Percentiles rank a stretch among this genome's conserved stretches.
Conservation (phyloP, 2,888 invertebrate species). For the Tribolium freemani region DNA sequence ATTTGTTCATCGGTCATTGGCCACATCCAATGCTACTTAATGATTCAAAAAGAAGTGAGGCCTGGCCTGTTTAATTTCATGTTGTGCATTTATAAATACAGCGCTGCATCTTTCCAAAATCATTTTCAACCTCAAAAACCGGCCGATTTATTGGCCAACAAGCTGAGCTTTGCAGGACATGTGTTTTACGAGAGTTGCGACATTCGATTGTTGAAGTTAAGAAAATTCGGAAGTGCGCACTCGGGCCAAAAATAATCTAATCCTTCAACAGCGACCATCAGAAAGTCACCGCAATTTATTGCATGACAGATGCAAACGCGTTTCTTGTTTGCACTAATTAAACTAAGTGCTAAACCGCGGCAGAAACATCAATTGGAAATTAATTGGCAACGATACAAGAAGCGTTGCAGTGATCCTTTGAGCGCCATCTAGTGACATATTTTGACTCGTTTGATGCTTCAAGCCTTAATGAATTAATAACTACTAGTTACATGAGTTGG, state of each 20-base stretch:
- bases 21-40: slow-evolving; percentile 17
- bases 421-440: not conserved
- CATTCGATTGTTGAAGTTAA: not conserved
- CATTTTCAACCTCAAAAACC: slow-evolving; percentile 8
- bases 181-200: not conserved
- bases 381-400: not conserved
- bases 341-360: not conserved
- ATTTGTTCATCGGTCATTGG: slow-evolving; percentile 18
- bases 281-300: not conserved
- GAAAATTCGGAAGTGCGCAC: not conserved
- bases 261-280: not conserved
- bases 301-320: not conserved
- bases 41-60: not conserved
- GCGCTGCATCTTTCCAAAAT: slow-evolving; percentile 14
- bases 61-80: slow-evolving; percentile 7
- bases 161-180: not conserved
- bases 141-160: slow-evolving; percentile 1
- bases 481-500: too few species aligned
- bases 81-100: slow-evolving; percentile 15
- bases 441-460: too few species aligned
- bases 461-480: too few species aligned
- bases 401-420: not conserved
- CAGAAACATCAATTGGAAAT: not conserved
- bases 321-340: not conserved
- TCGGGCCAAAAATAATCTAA: not conserved